phyloP scores from a whole-genome alignment of 2,888 invertebrate species.

The Neoascia interrupta region DNA sequence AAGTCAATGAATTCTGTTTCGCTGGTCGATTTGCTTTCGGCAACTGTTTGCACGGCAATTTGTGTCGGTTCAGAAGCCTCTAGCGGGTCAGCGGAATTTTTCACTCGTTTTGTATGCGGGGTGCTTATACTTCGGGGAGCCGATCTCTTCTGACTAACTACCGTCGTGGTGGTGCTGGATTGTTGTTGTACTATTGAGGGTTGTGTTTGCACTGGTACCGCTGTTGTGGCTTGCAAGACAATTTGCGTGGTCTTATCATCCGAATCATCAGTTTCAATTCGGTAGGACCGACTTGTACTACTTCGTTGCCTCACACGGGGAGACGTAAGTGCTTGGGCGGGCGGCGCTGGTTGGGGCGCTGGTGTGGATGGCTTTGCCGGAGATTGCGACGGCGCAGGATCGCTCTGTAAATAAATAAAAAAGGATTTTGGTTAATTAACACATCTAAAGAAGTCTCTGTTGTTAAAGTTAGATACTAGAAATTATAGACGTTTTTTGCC shows the following conservation, averaged over 20 bases:
- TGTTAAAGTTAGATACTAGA: too few relatives aligned
- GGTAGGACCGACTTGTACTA: conserved; percentile 79
- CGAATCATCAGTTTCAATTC: conserved; percentile 84
- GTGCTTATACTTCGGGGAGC: conserved; percentile 76
- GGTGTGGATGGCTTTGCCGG: conserved; percentile 85
- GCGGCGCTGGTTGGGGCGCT: conserved; percentile 79
- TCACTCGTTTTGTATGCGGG: conserved; percentile 76
- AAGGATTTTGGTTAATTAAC: neutral
- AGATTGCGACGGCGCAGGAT: conserved; percentile 84
- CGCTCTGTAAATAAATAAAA: conserved; percentile 80
- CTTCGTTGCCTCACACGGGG: conserved; percentile 77
- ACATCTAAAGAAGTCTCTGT: neutral
- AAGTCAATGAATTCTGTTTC: conserved; percentile 80
- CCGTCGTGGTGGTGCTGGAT: conserved; percentile 74
- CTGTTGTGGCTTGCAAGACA: conserved; percentile 80
- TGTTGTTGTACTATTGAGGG: conserved; percentile 70
- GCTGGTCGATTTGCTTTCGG: conserved; percentile 72
- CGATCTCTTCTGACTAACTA: conserved; percentile 77
- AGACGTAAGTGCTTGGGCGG: conserved; percentile 74
- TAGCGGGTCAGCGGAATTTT: conserved; percentile 81
- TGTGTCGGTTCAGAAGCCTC: conserved; percentile 82
- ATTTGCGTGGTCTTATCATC: conserved; percentile 81
- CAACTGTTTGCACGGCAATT: conserved; percentile 81
- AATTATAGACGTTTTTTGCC: too few relatives aligned
- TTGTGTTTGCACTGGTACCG: conserved; percentile 74